These are phyloP conservation scores for Entomobrya multifasciata DNA, from an alignment of 2,888 invertebrate genomes.

Conservation along the genomic window DNA sequence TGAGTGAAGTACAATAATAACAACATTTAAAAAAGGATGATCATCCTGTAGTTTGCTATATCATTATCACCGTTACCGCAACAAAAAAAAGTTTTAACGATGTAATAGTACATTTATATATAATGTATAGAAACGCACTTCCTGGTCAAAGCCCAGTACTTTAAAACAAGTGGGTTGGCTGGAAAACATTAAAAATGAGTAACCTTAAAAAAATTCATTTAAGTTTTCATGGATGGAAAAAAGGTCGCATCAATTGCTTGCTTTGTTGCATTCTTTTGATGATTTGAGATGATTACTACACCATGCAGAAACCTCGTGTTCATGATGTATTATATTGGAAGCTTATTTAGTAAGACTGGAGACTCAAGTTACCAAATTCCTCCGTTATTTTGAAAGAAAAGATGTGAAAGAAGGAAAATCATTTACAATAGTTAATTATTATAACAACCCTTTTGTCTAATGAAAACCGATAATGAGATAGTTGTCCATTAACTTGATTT, in stretches of 20 bases:
- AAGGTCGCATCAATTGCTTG: not conserved
- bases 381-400: constrained; percentile 3
- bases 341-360: no score
- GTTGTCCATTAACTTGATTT: not conserved
- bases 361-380: no score
- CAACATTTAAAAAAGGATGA: constrained; percentile 18
- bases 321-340: no score
- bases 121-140: not conserved
- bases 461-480: constrained; percentile 1
- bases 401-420: not conserved
- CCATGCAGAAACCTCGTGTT: not conserved
- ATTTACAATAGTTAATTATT: constrained; percentile 26
- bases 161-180: not conserved
- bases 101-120: no score
- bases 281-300: not conserved
- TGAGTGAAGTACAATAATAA: not conserved
- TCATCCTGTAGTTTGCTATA: not conserved
- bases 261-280: not conserved
- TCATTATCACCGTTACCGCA: not conserved
- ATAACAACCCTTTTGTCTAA: constrained; percentile 31
- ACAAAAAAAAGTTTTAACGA: not conserved
- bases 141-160: not conserved
- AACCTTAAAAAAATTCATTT: not conserved
- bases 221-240: constrained; percentile 24
- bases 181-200: not conserved